Conservation (phyloP, 37 sponge, comb jelly and placozoan genomes). For the Mnemiopsis leidyi region DNA sequence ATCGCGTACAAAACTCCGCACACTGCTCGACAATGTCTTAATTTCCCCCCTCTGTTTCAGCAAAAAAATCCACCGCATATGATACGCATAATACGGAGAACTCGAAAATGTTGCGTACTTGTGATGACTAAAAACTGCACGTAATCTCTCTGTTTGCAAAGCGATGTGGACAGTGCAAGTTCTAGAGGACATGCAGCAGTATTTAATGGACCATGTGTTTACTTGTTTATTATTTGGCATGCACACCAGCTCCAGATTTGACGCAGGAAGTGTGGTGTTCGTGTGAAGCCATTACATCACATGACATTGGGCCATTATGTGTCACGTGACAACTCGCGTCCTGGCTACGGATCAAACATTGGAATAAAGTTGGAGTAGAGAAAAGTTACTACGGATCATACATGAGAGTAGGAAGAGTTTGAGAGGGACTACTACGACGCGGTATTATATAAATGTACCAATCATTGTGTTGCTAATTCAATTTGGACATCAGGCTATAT, state of each 20-base stretch:
- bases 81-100: too few relatives aligned
- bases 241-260: neutral
- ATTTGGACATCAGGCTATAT: too few relatives aligned
- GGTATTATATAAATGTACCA: too few relatives aligned
- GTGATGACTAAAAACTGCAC: neutral
- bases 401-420: too few relatives aligned
- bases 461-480: too few relatives aligned
- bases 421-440: too few relatives aligned
- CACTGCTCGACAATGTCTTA: neutral
- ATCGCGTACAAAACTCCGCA: neutral
- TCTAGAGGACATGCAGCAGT: neutral
- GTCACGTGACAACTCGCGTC: neutral
- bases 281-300: neutral
- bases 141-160: neutral
- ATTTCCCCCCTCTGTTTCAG: neutral
- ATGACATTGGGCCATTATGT: too few relatives aligned
- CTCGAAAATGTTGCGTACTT: neutral
- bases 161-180: neutral
- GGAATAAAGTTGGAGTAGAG: too few relatives aligned
- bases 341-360: neutral
- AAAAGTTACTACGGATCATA: too few relatives aligned
- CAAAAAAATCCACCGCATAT: neutral
- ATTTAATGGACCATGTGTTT: neutral
- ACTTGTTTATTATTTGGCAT: neutral
- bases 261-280: neutral